phyloP scores from a whole-genome alignment of 2,113 vertebrate species.

The Chlamydotis undulata region DNA sequence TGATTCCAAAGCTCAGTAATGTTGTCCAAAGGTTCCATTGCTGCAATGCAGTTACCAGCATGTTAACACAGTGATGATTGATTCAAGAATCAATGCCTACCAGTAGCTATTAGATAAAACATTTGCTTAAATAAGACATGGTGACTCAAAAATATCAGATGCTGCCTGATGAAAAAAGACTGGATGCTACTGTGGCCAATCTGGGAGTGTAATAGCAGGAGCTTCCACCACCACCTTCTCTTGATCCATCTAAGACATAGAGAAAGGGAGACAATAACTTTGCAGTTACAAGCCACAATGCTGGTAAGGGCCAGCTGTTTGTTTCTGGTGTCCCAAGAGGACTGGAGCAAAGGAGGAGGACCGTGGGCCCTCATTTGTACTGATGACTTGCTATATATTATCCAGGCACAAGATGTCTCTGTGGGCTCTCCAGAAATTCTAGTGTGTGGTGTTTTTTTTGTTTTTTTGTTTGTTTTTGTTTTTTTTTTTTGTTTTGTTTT shows the following conservation, averaged over 20 bases:
- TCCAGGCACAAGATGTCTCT: slow-evolving; percentile 65
- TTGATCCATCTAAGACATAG: background rate
- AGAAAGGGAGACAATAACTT: background rate
- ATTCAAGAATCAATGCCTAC: background rate
- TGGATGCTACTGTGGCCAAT: background rate
- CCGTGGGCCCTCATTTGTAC: background rate
- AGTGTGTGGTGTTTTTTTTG: background rate
- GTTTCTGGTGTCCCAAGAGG: background rate
- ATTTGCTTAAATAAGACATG: background rate
- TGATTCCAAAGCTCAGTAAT: background rate
- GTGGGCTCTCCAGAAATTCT: slow-evolving; percentile 37
- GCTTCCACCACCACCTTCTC: background rate
- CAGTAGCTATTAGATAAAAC: background rate
- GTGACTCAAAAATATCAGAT: background rate
- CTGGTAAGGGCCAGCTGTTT: background rate
- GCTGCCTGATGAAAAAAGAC: background rate
- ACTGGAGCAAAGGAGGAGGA: background rate
- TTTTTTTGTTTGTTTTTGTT: background rate
- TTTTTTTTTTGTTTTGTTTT: too few species aligned
- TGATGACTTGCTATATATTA: slow-evolving; percentile 13
- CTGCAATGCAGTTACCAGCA: background rate
- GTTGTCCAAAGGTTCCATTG: background rate
- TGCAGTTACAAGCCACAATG: background rate
- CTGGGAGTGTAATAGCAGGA: background rate
- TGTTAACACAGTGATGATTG: too few species aligned